phyloP scores from a whole-genome alignment of 2,797 vertebrate species.

The Paedocypris micromegethes region DNA sequence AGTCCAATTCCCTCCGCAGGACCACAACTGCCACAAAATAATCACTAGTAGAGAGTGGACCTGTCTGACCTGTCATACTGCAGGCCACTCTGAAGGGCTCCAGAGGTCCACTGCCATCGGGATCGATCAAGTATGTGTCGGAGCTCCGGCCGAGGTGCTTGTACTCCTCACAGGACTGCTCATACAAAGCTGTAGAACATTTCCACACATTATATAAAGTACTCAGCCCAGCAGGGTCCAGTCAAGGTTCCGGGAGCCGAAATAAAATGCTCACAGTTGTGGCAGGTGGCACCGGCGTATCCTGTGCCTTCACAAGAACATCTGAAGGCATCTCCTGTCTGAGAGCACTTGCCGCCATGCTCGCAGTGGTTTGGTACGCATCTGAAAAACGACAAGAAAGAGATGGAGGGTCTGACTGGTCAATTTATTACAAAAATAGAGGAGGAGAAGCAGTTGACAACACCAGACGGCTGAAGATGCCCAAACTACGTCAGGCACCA shows the following conservation, averaged over 20 bases:
- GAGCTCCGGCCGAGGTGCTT: constrained; percentile 85
- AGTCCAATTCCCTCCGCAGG: too few species aligned
- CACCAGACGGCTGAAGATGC: too few species aligned
- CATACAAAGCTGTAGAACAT: constrained; percentile 76
- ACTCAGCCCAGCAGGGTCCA: background rate
- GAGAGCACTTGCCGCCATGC: constrained; percentile 84
- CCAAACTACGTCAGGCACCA: too few species aligned
- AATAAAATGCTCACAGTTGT: constrained; percentile 77
- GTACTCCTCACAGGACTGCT: constrained; percentile 95
- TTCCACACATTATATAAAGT: too few species aligned
- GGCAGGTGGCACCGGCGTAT: constrained; percentile 91
- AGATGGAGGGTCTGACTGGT: background rate
- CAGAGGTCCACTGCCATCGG: constrained; percentile 85
- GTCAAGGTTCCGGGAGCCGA: background rate
- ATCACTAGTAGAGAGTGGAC: background rate
- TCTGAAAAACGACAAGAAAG: constrained; percentile 55
- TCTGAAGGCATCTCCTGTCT: constrained; percentile 90
- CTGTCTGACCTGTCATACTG: constrained; percentile 86
- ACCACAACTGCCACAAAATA: too few species aligned
- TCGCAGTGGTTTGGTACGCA: constrained; percentile 95
- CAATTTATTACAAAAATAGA: too few species aligned
- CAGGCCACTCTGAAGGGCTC: constrained; percentile 86
- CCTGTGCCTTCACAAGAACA: constrained; percentile 87
- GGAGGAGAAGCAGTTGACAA: too few species aligned
- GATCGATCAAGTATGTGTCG: constrained; percentile 90